Conservation (phyloP, 2,888 invertebrate genomes). For the Oscheius sp. region DNA sequence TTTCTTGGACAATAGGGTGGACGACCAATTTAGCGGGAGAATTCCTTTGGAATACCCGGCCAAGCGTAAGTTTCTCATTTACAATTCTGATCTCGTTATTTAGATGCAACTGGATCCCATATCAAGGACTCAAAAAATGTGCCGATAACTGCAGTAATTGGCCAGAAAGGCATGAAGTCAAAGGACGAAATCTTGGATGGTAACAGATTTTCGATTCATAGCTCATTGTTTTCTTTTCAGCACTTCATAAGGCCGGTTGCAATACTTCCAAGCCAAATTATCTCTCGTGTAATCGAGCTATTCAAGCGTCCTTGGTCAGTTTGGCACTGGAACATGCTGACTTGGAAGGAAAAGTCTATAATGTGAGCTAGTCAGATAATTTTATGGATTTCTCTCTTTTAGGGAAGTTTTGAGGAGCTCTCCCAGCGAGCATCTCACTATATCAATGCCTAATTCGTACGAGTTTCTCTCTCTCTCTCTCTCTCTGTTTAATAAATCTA, state of each 20-base stretch:
- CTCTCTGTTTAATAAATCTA: background rate
- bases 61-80: slow-evolving; percentile 33
- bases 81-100: background rate
- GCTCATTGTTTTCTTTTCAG: background rate
- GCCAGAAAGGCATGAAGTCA: slow-evolving; percentile 42
- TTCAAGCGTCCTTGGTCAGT: slow-evolving; percentile 61
- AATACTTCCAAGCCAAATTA: slow-evolving; percentile 32
- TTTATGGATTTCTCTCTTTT: background rate
- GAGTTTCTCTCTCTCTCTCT: background rate
- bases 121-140: slow-evolving; percentile 51
- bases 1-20: slow-evolving; percentile 61
- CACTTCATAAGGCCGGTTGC: background rate
- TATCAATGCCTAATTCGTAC: slow-evolving; percentile 16
- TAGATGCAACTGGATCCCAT: slow-evolving; percentile 51
- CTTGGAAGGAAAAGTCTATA: slow-evolving; percentile 55
- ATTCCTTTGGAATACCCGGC: slow-evolving; percentile 46
- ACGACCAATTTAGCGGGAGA: slow-evolving; percentile 58
- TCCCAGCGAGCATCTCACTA: slow-evolving; percentile 24
- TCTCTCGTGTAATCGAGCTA: slow-evolving; percentile 64
- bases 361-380: slow-evolving; percentile 41
- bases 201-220: background rate
- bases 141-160: slow-evolving; percentile 48
- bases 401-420: slow-evolving; percentile 31
- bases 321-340: slow-evolving; percentile 51
- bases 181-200: slow-evolving; percentile 43